These are phyloP conservation scores for Mallotus villosus DNA, from an alignment of 2,797 vertebrate species.

Conservation along the genomic window DNA sequence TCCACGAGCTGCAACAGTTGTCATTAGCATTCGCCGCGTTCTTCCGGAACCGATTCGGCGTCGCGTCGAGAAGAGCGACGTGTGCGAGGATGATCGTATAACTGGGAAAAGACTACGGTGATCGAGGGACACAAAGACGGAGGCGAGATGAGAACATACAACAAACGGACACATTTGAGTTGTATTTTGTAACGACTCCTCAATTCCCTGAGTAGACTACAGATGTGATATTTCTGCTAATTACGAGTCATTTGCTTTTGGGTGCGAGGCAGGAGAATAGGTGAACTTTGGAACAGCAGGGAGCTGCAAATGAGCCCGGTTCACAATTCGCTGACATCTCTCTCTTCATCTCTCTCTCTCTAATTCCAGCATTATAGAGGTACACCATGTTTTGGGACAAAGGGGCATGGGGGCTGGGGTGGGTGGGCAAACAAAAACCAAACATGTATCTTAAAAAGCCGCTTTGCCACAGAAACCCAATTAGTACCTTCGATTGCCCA, in stretches of 20 bases:
- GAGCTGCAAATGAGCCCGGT: conserved; percentile 54
- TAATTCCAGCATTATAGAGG: conserved; percentile 17
- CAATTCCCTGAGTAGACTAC: not conserved
- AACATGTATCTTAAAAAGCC: conserved; percentile 12
- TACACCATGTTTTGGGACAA: too few relatives aligned
- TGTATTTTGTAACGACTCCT: not conserved
- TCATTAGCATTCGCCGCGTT: conserved; percentile 31
- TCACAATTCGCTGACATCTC: conserved; percentile 48
- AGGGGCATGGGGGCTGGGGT: too few relatives aligned
- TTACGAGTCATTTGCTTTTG: conserved; percentile 18
- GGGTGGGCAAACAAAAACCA: not conserved
- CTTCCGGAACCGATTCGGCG: too few relatives aligned
- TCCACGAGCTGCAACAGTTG: conserved; percentile 17
- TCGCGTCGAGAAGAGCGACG: too few relatives aligned
- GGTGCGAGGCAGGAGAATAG: conserved; percentile 6
- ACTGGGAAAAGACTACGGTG: too few relatives aligned
- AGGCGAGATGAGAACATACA: not conserved
- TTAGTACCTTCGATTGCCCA: conserved; percentile 42
- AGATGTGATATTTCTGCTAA: conserved; percentile 17
- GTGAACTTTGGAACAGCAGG: conserved; percentile 41
- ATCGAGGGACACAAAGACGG: too few relatives aligned
- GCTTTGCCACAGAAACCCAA: conserved; percentile 41
- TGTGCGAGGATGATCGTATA: too few relatives aligned
- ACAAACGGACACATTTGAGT: not conserved
- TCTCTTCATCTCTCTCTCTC: not conserved